Conservation (phyloP, 2,113 vertebrate species). For the Acanthisitta chloris region DNA sequence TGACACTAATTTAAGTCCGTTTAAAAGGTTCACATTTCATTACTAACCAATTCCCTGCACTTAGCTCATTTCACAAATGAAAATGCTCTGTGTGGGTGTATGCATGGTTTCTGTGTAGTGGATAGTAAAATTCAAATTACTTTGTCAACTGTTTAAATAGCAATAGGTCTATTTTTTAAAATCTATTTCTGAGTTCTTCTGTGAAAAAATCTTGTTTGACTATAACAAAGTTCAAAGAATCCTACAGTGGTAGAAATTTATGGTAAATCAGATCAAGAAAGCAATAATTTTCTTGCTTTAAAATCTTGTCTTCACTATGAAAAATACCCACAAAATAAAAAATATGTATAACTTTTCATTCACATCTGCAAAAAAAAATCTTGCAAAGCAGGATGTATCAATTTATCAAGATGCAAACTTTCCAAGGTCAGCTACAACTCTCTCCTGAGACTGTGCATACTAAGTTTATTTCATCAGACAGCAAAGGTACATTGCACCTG, state of each 20-base stretch:
- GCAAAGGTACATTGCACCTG: neutral
- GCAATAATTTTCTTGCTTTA: neutral
- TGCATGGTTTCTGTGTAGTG: neutral
- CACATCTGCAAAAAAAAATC: fast-evolving
- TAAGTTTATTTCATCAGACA: neutral
- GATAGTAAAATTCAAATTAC: neutral
- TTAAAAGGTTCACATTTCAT: conserved; percentile 10
- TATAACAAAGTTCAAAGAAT: neutral
- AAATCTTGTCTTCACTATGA: neutral
- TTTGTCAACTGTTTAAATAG: neutral
- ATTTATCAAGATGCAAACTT: neutral
- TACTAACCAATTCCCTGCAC: neutral
- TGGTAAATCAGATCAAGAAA: neutral
- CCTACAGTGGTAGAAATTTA: neutral
- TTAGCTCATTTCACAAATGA: neutral
- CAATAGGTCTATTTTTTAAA: neutral
- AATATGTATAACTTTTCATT: neutral
- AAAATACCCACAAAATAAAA: conserved; percentile 8
- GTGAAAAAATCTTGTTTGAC: neutral
- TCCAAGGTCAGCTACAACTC: neutral
- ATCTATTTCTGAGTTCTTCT: neutral
- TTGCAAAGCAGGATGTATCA: neutral
- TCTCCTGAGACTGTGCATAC: neutral
- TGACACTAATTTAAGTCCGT: neutral
- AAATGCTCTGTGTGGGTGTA: neutral